Percentiles rank a stretch among this genome's conserved stretches.
phyloP scores from a whole-genome alignment of 2,888 invertebrate genomes.

The Bedellia somnulentella region DNA sequence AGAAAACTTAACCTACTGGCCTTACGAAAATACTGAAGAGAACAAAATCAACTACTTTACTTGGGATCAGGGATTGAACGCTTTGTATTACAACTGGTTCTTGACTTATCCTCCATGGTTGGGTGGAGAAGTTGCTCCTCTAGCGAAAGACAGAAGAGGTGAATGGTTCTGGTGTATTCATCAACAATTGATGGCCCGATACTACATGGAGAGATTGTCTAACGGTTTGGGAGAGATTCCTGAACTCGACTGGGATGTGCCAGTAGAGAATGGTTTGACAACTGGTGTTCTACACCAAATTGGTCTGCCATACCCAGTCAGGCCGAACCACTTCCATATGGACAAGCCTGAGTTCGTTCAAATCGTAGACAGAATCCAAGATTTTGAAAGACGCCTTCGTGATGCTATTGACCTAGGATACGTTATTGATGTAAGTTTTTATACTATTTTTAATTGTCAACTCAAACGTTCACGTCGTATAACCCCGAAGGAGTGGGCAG shows the following conservation, averaged over 20 bases:
- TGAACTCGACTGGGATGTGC: constrained; percentile 50
- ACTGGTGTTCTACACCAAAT: constrained; percentile 66
- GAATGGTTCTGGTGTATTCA: constrained; percentile 67
- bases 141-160: constrained; percentile 62
- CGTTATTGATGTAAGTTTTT: constrained; percentile 32
- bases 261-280: constrained; percentile 63
- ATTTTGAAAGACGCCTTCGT: constrained; percentile 58
- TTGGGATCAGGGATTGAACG: constrained; percentile 70
- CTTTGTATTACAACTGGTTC: constrained; percentile 65
- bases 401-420: constrained; percentile 64
- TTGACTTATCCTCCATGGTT: constrained; percentile 68
- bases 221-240: constrained; percentile 69
- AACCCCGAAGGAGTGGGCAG: too few relatives aligned
- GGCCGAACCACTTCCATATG: constrained; percentile 59
- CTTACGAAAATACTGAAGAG: constrained; percentile 54
- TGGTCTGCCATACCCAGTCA: constrained; percentile 66
- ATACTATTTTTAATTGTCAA: constrained; percentile 1
- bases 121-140: constrained; percentile 49
- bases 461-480: too few relatives aligned
- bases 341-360: constrained; percentile 35
- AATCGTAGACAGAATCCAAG: constrained; percentile 38
- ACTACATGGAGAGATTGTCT: constrained; percentile 74
- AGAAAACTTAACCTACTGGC: constrained; percentile 65
- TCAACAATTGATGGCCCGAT: constrained; percentile 70
- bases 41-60: constrained; percentile 68